phyloP scores from a whole-genome alignment of 2,888 invertebrate genomes.

The Troides oblongomaculatus region DNA sequence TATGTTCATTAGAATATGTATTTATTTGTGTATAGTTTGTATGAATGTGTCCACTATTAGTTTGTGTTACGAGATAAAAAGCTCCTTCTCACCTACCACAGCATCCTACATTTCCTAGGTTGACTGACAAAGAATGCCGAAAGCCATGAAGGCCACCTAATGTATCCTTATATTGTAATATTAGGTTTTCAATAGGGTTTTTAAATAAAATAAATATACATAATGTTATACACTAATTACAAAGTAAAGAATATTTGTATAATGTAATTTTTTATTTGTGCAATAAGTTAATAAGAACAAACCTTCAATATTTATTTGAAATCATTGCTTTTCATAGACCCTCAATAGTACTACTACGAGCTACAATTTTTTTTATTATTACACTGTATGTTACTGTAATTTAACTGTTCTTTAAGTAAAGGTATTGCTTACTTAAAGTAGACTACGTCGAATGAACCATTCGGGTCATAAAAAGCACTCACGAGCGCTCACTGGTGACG shows the following conservation, averaged over 20 bases:
- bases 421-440: conserved; percentile 55
- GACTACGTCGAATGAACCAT: conserved; percentile 64
- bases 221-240: background rate
- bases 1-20: no score
- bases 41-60: no score
- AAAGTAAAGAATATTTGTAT: background rate
- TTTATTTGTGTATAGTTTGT: no score
- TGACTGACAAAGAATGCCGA: no score
- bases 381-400: background rate
- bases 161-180: no score
- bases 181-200: no score
- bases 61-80: no score
- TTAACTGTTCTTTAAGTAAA: conserved; percentile 47
- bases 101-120: no score
- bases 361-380: background rate
- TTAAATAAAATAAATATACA: no score
- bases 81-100: no score
- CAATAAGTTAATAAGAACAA: background rate
- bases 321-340: background rate
- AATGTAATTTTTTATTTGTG: background rate
- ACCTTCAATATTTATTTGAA: background rate
- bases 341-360: no score
- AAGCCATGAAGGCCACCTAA: no score
- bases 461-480: conserved; percentile 62
- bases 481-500: conserved; percentile 45